Percentiles rank a stretch among this genome's conserved stretches.
These are phyloP conservation scores for Tokudaia muenninki DNA, from an alignment of 2,797 vertebrate species.

Conservation along the genomic window DNA sequence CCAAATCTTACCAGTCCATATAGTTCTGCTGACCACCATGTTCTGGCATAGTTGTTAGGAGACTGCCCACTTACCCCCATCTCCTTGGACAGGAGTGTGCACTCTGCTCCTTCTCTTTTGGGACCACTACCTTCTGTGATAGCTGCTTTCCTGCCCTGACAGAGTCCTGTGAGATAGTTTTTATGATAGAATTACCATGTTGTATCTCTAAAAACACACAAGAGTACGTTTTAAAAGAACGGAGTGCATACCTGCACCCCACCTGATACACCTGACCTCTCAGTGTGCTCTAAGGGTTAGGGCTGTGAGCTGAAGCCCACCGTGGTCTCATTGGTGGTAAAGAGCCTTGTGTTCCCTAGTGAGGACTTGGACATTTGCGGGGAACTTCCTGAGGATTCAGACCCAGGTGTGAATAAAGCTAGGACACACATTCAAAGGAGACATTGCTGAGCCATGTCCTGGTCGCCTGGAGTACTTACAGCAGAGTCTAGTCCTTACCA, in stretches of 20 bases:
- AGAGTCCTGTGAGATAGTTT: slow-evolving; percentile 61
- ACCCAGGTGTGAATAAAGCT: too few species aligned
- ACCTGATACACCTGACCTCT: accelerated
- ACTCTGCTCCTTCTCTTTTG: background rate
- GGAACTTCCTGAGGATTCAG: background rate
- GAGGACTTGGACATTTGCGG: background rate
- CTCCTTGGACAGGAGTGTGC: background rate
- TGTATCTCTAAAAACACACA: slow-evolving; percentile 46
- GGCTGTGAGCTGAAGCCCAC: background rate
- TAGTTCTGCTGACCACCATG: accelerated
- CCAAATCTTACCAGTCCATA: background rate
- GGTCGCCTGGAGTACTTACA: background rate
- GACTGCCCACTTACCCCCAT: background rate
- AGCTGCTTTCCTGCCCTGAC: background rate
- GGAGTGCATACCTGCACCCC: background rate
- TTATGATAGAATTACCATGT: slow-evolving; percentile 54
- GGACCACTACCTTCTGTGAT: background rate
- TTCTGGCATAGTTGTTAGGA: slow-evolving; percentile 29
- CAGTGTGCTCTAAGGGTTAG: background rate
- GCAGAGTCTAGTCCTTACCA: background rate
- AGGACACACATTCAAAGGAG: too few species aligned
- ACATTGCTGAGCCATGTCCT: accelerated
- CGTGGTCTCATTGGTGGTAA: accelerated
- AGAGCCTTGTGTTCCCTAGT: accelerated
- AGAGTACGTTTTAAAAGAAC: accelerated